Percentiles rank a stretch among this genome's conserved stretches.
phyloP scores from a whole-genome alignment of 2,888 invertebrate genomes.

The Dioctria linearis region DNA sequence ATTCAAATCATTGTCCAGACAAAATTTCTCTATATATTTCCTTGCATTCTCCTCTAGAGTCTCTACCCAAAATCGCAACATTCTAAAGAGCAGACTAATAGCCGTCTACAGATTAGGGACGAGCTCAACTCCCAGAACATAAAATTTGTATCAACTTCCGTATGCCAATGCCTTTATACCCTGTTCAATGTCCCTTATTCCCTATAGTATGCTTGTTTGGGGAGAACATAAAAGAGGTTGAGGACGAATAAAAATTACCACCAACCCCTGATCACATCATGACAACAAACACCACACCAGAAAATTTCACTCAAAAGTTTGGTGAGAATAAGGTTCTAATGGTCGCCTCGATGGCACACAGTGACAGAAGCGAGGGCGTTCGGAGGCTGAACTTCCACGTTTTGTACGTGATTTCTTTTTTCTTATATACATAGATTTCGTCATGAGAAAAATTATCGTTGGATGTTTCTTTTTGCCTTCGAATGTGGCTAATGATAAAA shows the following conservation, averaged over 20 bases:
- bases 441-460: slow-evolving; percentile 28
- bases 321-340: slow-evolving; percentile 44
- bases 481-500: slow-evolving; percentile 40
- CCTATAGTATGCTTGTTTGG: not conserved
- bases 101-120: slow-evolving; percentile 47
- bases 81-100: slow-evolving; percentile 47
- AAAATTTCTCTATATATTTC: slow-evolving; percentile 13
- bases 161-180: not conserved
- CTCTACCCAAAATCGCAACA: slow-evolving; percentile 33
- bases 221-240: slow-evolving; percentile 19
- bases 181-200: slow-evolving; percentile 18
- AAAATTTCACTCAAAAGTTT: slow-evolving; percentile 46
- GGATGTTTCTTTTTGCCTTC: slow-evolving; percentile 1
- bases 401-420: slow-evolving; percentile 29
- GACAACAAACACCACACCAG: slow-evolving; percentile 20
- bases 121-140: slow-evolving; percentile 43
- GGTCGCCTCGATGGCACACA: slow-evolving; percentile 20
- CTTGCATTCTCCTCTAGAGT: no score
- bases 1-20: slow-evolving; percentile 48
- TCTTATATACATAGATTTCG: not conserved
- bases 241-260: slow-evolving; percentile 49
- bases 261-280: slow-evolving; percentile 47
- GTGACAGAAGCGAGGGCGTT: slow-evolving; percentile 17
- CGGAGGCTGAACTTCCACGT: slow-evolving; percentile 27
- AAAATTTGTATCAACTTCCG: slow-evolving; percentile 50